Percentiles rank a stretch among this genome's conserved stretches.
Conservation (phyloP, 2,888 invertebrate species). For the Macrosiphum euphorbiae region DNA sequence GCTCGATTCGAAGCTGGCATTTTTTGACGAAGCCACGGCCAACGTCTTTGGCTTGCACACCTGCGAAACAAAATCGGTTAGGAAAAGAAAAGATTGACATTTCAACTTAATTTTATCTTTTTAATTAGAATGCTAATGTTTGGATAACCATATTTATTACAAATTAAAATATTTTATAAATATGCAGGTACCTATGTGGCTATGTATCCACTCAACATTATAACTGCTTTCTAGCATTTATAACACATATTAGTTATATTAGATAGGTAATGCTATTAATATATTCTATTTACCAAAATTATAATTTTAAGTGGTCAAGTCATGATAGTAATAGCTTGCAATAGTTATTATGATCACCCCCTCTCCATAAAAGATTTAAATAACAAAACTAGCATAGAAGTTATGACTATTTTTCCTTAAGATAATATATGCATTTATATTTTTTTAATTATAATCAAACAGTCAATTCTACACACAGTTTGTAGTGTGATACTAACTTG, state of each 20-base stretch:
- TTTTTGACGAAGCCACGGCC: slow-evolving; percentile 14
- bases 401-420: not conserved
- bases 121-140: too few species aligned
- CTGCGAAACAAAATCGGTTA: not conserved
- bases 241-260: not conserved
- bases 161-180: too few species aligned
- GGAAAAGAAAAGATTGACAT: not conserved
- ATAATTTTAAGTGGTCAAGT: too few species aligned
- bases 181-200: too few species aligned
- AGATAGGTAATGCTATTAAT: too few species aligned
- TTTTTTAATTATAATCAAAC: not conserved
- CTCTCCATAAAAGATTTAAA: not conserved
- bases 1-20: slow-evolving; percentile 67
- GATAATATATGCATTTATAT: not conserved
- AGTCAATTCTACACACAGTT: not conserved
- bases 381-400: not conserved
- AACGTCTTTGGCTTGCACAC: slow-evolving; percentile 50
- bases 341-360: not conserved
- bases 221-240: too few species aligned
- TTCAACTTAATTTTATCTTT: not conserved
- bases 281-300: too few species aligned
- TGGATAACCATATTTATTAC: too few species aligned
- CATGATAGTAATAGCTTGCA: not conserved
- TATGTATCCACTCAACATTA: too few species aligned
- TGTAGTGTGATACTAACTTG: slow-evolving; percentile 56